A percentile compares a stretch with the other conserved stretches of the same genome.
phyloP scores from a whole-genome alignment of 1,140 invertebrate genomes.

The Drosophila paulistorum region DNA sequence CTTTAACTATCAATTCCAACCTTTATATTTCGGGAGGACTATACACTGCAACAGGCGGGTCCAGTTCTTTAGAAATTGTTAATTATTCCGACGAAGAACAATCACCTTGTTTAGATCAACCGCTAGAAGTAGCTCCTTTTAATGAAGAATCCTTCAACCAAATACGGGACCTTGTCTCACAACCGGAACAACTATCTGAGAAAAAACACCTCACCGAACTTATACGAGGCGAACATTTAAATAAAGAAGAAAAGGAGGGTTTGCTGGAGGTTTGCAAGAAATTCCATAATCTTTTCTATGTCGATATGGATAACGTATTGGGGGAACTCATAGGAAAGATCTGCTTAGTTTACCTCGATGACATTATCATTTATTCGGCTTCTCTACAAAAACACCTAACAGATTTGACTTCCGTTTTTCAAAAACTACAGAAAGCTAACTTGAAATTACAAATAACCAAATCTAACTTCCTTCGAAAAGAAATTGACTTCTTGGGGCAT shows the following conservation, averaged over 20 bases:
- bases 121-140: neutral
- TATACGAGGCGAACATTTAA: neutral
- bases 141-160: neutral
- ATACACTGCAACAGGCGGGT: too few species aligned
- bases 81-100: neutral
- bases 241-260: neutral
- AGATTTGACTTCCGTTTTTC: neutral
- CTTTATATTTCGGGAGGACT: neutral
- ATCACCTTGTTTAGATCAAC: constrained; percentile 4
- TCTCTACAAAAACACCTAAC: constrained; percentile 6
- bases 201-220: too few species aligned
- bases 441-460: too few species aligned
- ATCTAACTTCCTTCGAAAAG: neutral
- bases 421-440: neutral
- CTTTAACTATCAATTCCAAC: neutral
- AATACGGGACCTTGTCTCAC: too few species aligned
- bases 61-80: neutral
- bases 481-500: constrained; percentile 6
- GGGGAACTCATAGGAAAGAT: constrained; percentile 1
- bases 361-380: neutral
- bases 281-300: too few species aligned
- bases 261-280: too few species aligned
- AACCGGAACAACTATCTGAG: too few species aligned
- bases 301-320: neutral
- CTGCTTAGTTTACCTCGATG: neutral